Conservation (phyloP, 2,113 vertebrate genomes). For the Notarius lentiginosus region DNA sequence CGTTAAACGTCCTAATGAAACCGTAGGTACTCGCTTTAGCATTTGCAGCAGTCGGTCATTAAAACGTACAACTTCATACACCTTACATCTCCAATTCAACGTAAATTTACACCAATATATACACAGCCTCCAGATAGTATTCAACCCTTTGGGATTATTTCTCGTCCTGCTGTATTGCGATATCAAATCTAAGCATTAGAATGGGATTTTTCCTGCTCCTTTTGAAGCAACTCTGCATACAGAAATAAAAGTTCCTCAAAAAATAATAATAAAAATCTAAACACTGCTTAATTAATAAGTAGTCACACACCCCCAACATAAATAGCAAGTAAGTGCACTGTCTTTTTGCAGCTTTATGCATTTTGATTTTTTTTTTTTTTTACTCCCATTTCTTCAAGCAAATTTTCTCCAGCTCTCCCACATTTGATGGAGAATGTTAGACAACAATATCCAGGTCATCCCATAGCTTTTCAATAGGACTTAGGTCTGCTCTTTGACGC, state of each 20-base stretch:
- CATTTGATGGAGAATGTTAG: neutral
- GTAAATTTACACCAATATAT: neutral
- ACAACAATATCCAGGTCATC: neutral
- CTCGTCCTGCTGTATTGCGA: neutral
- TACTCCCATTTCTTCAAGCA: neutral
- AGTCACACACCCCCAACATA: neutral
- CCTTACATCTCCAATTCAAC: neutral
- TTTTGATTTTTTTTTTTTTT: neutral
- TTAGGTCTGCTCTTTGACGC: neutral
- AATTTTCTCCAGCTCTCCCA: neutral
- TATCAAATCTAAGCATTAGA: neutral
- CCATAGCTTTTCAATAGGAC: neutral
- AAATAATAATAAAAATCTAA: neutral
- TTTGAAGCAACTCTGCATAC: neutral
- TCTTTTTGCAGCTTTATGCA: neutral
- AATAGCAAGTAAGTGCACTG: neutral
- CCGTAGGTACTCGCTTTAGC: neutral
- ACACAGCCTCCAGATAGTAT: neutral
- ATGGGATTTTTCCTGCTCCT: neutral
- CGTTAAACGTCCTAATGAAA: neutral
- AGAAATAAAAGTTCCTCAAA: neutral
- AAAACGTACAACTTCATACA: neutral
- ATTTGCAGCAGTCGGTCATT: neutral
- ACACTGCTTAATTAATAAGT: neutral
- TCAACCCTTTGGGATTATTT: neutral